A percentile compares a stretch with the other conserved stretches of the same genome.
phyloP scores from a whole-genome alignment of 2,797 vertebrate species.

The Orientallactaga sibirica region DNA sequence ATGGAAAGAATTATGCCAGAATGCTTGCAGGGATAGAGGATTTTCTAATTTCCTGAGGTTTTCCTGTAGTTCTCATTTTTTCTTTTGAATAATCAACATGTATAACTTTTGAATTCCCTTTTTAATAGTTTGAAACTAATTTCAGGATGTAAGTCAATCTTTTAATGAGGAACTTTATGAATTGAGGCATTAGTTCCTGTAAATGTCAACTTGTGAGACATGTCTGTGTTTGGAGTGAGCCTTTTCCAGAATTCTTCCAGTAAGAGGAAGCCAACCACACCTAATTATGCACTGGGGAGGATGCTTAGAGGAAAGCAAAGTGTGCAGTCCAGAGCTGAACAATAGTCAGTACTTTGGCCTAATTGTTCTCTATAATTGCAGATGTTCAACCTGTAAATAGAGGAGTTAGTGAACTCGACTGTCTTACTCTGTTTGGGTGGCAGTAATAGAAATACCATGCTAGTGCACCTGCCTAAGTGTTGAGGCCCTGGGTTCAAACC shows the following conservation, averaged over 20 bases:
- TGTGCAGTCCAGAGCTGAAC: slow-evolving; percentile 34
- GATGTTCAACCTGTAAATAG: slow-evolving; percentile 43
- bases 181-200: neutral
- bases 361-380: slow-evolving; percentile 50
- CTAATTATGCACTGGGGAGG: slow-evolving; percentile 58
- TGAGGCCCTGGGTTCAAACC: neutral
- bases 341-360: slow-evolving; percentile 53
- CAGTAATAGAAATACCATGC: neutral
- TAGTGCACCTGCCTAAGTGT: neutral
- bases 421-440: neutral
- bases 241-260: slow-evolving; percentile 22
- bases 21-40: neutral
- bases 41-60: slow-evolving; percentile 46
- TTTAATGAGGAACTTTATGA: slow-evolving; percentile 54
- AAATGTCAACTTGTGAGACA: slow-evolving; percentile 7
- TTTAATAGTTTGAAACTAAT: slow-evolving; percentile 41
- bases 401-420: slow-evolving; percentile 32
- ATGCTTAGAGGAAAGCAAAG: slow-evolving; percentile 32
- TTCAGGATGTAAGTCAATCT: neutral
- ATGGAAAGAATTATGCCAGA: slow-evolving; percentile 1
- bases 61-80: neutral
- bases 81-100: neutral
- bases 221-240: slow-evolving; percentile 32
- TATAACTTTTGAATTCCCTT: neutral
- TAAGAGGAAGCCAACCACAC: slow-evolving; percentile 67